A percentile compares a stretch with the other conserved stretches of the same genome.
Conservation (phyloP, 2,797 vertebrate species). For the Sebastes diploproa region DNA sequence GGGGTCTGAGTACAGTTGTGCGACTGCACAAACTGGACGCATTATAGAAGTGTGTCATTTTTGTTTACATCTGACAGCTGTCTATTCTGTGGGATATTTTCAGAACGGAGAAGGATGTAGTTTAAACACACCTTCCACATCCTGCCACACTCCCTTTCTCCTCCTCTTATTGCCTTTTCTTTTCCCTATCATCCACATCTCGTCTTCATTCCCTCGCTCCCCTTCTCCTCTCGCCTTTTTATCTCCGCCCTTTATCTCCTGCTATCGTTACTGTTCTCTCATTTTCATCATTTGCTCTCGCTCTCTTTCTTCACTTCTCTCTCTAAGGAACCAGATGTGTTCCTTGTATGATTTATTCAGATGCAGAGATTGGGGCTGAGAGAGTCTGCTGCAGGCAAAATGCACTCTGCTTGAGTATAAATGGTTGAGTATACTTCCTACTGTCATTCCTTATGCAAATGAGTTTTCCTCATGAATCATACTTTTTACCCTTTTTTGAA, state of each 20-base stretch:
- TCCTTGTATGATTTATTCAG: slow-evolving; percentile 70
- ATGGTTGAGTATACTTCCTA: slow-evolving; percentile 47
- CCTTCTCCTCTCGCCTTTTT: slow-evolving; percentile 22
- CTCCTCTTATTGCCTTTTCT: slow-evolving; percentile 14
- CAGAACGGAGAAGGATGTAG: too few relatives aligned
- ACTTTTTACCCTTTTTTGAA: not conserved
- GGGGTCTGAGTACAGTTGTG: too few relatives aligned
- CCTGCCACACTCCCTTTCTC: not conserved
- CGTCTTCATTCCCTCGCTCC: slow-evolving; percentile 8
- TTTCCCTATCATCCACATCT: slow-evolving; percentile 18
- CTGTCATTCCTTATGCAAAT: slow-evolving; percentile 60
- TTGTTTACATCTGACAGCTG: too few relatives aligned
- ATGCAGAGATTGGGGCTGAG: slow-evolving; percentile 46
- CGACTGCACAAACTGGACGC: too few relatives aligned
- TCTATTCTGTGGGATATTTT: too few relatives aligned
- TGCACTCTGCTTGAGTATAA: slow-evolving; percentile 53
- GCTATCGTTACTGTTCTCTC: slow-evolving; percentile 27
- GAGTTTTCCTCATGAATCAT: slow-evolving; percentile 28
- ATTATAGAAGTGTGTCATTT: too few relatives aligned
- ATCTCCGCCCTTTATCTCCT: slow-evolving; percentile 34
- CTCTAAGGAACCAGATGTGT: slow-evolving; percentile 65
- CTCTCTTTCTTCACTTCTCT: slow-evolving; percentile 18
- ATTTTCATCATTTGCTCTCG: slow-evolving; percentile 27
- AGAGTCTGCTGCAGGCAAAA: slow-evolving; percentile 51
- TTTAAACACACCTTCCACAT: not conserved